Conservation (phyloP, 2,113 vertebrate species). For the Urocynchramus pylzowi region DNA sequence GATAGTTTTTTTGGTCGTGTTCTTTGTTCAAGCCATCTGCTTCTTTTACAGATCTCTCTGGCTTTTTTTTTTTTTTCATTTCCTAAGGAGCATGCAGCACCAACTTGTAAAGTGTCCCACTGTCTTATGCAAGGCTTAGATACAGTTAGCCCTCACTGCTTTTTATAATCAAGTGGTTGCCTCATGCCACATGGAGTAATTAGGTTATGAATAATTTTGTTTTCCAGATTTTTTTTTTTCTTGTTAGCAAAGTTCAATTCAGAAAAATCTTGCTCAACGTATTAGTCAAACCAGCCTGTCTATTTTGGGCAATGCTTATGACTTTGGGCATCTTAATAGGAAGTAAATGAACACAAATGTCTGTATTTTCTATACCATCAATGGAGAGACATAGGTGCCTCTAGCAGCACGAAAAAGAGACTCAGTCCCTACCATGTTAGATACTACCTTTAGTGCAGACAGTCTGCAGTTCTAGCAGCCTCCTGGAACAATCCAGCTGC, state of each 20-base stretch:
- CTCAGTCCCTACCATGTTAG: not conserved
- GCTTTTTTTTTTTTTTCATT: not conserved
- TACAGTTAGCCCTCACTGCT: fast-evolving
- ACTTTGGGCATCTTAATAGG: not conserved
- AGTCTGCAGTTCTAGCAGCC: not conserved
- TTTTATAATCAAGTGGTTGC: not conserved
- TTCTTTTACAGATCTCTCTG: not conserved
- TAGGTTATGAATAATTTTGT: not conserved
- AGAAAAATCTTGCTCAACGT: not conserved
- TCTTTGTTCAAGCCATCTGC: not conserved
- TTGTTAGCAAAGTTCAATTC: not conserved
- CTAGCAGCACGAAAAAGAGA: not conserved
- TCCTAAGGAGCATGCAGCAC: not conserved
- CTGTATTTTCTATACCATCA: not conserved
- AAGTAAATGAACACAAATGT: not conserved
- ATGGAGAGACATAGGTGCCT: not conserved
- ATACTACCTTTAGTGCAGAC: not conserved
- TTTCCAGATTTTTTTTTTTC: not conserved
- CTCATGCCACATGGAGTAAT: not conserved
- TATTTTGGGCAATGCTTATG: not conserved
- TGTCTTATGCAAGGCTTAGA: not conserved
- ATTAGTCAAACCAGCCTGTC: not conserved
- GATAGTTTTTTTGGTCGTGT: not conserved
- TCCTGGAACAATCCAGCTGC: not conserved
- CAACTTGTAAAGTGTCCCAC: not conserved